Conservation (phyloP, 2,888 invertebrate species). For the Hydrotaea diabolus region DNA sequence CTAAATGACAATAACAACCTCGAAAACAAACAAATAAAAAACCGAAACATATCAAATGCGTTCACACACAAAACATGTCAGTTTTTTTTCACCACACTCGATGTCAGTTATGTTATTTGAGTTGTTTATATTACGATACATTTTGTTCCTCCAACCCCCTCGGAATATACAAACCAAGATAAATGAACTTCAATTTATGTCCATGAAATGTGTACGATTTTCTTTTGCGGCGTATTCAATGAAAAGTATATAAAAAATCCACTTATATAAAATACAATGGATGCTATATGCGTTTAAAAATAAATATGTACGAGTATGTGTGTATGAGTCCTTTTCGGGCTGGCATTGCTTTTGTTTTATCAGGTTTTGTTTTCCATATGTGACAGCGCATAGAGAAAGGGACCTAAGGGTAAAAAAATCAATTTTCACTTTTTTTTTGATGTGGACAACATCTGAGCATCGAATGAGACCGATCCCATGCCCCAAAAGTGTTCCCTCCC, state of each 20-base stretch:
- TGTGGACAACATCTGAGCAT: no score
- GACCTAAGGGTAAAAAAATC: no score
- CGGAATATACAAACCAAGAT: neutral
- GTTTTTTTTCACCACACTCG: neutral
- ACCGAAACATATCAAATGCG: neutral
- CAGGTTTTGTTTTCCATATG: neutral
- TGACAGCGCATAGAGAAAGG: no score
- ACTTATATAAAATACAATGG: neutral
- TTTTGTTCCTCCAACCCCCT: no score
- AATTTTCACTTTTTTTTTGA: no score
- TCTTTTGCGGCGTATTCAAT: neutral
- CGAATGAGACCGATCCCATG: no score
- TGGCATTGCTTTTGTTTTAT: neutral
- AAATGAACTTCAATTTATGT: constrained; percentile 21
- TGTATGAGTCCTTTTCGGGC: neutral
- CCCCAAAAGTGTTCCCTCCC: no score
- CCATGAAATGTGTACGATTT: neutral
- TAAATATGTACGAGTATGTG: neutral
- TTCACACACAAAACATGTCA: neutral
- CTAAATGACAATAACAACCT: neutral
- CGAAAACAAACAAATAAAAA: neutral
- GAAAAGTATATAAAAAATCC: constrained; percentile 6
- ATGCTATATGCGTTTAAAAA: neutral
- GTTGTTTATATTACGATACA: neutral
- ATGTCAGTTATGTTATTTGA: neutral